These are phyloP conservation scores for Drosophila rubida DNA, from an alignment of 2,888 invertebrate genomes.

Conservation along the genomic window DNA sequence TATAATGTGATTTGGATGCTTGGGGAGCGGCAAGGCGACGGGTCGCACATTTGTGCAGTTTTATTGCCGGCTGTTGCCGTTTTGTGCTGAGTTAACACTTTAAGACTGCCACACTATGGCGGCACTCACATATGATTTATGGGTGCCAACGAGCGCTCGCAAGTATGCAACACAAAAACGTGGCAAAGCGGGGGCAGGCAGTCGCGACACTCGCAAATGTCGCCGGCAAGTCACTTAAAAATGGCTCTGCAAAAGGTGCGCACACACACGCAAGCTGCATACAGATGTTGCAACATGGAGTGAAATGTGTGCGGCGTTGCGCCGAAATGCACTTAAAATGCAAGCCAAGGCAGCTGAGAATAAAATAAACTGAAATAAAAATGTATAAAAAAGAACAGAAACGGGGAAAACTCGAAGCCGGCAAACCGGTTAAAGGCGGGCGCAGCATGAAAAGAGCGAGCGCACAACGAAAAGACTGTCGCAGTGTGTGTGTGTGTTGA, in stretches of 20 bases:
- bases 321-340: conserved; percentile 73
- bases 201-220: conserved; percentile 59
- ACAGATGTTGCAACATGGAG: conserved; percentile 13
- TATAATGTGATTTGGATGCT: conserved; percentile 40
- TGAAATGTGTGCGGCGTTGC: conserved; percentile 44
- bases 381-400: conserved; percentile 31
- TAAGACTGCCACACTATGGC: conserved; percentile 55
- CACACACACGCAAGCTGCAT: conserved; percentile 19
- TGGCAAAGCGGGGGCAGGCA: conserved; percentile 31
- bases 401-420: conserved; percentile 16
- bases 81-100: conserved; percentile 70
- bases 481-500: conserved; percentile 27
- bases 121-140: conserved; percentile 68
- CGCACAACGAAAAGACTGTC: conserved; percentile 61
- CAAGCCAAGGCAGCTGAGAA: conserved; percentile 51
- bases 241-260: conserved; percentile 62
- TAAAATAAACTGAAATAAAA: conserved; percentile 42
- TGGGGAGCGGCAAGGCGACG: neutral
- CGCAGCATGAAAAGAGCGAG: conserved; percentile 47
- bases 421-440: conserved; percentile 53
- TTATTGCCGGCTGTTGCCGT: conserved; percentile 41
- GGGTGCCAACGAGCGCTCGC: conserved; percentile 54
- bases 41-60: conserved; percentile 47
- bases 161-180: conserved; percentile 69
- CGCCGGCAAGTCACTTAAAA: conserved; percentile 77